Base-by-base conservation (phyloP, 2,113 vertebrate species). In the Naja naja region DNA sequence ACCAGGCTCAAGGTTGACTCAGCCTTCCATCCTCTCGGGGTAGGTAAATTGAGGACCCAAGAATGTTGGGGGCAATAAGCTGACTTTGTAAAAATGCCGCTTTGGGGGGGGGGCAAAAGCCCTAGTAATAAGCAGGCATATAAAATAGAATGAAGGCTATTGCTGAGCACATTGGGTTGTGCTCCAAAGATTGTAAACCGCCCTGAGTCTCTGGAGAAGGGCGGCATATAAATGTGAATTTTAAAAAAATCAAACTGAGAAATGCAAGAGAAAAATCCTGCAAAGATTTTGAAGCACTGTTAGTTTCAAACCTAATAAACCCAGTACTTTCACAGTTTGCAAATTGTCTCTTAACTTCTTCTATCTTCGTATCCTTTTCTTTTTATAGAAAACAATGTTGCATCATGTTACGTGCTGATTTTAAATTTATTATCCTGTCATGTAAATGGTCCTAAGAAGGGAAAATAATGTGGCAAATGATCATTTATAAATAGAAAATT, bases 301-400 rank as follows among this genome's bases (percentile, higher is more conserved):
- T 85, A 30, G 34, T 16, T 58, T 23, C 27, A 86, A 49, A 34
- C 18, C 25, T 6, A 53, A 5, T 23, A 87, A 5, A 3, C 16
- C 23, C 8, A 23, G 43, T 22, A n/a, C 54, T 14, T 14, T 6
- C 25, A 53, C 23, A 23, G 10, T 87, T 47, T 16, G 64, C 14
- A 74, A 18, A 5, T 74, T 34, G 2, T 34, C 64, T 74, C 64
- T 74, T n/a, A n/a, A 64, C 0, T 1, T 74, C 5, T 43, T 3
- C 0, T n/a, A 14, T 12, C 87, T 23, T 22, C 0, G 0, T 53
- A 5, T n/a, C 30, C 0, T 34, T 3, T 64, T n/a, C 22, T 56
- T 58, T 25, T n/a, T n/a, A 16, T 34, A 74, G n/a, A 74, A 74
- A 74, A 74, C 12, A 34, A 14, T 18, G 30, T 74, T 74, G n/a